Base-by-base conservation (phyloP, 2,888 invertebrate species). In the Zaprionus obscuricornis region DNA sequence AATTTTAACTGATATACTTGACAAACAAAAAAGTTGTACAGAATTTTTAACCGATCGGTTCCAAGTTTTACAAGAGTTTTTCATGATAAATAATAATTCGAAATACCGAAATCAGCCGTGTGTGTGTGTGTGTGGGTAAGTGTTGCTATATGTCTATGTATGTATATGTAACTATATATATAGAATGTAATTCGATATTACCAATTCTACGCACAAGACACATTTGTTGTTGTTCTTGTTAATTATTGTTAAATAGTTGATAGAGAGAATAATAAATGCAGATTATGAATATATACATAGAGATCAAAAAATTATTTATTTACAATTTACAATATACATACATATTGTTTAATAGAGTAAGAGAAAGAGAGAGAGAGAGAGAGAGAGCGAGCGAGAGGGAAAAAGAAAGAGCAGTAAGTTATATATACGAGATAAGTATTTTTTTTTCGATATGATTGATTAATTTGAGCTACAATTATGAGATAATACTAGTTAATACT, bases 201-300 rank as follows among this genome's bases (percentile, higher is more conserved):
- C 76, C 81, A 79, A 66, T 56, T 37, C 81, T 76, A 81, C 81
- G 71, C 62, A 76, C 70, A 76, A 74, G 77, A 74, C 42, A 62
- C 76, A 56, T 62, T 55, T 67, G 71, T 66, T 76, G 76, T 67
- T 59, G 65, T 57, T 74, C 77, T 79, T 67, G 81, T 76, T 76
- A 65, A 62, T 56, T 63, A n/a, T 52, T 33, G 18, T 36, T 37
- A 14, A 14, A 69, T 52, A 63, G 59, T 57, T 64, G 50, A 34
- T 54, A 43, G 64, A 54, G 63, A 54, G 45, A 67, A 74, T 69
- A 81, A 81, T 51, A 81, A 74, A 81, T 65, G 74, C 74, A 62
- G 67, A 42, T 20, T 62, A 62, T 79, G 22, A 4, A 74, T 77
- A 77, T 77, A 58, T 77, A 77, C 77, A 77, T 74, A 57, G 68